A percentile compares a stretch with the other conserved stretches of the same genome.
Evolutionary conservation across 1,140 invertebrate species (phyloP).

Genomic region (Leptopilina boulardi): DNA sequence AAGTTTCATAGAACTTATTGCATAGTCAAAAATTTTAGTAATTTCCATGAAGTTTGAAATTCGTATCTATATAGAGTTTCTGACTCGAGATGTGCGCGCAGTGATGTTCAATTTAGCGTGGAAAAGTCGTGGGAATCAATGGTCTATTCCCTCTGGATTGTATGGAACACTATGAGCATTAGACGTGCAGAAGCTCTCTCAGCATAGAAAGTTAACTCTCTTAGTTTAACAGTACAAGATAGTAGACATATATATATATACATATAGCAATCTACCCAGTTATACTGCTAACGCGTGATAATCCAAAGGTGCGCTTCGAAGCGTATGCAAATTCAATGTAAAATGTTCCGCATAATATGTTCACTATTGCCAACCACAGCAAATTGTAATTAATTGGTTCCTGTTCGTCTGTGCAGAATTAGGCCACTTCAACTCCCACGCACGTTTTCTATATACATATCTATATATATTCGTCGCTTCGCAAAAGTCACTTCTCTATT

Average conservation of each 20-base stretch:
- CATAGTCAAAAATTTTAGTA: background rate
- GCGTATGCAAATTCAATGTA: slow-evolving; percentile 66
- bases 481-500: slow-evolving; percentile 1
- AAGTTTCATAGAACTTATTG: background rate
- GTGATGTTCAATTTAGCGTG: slow-evolving; percentile 11
- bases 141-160: slow-evolving; percentile 33
- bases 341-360: slow-evolving; percentile 64
- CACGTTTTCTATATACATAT: background rate
- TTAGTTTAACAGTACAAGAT: slow-evolving; percentile 27
- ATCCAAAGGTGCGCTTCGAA: slow-evolving; percentile 58
- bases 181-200: slow-evolving; percentile 34
- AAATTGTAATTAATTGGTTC: slow-evolving; percentile 67
- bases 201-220: slow-evolving; percentile 36
- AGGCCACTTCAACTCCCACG: slow-evolving; percentile 33
- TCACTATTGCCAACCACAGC: slow-evolving; percentile 46
- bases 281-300: slow-evolving; percentile 55
- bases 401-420: slow-evolving; percentile 50
- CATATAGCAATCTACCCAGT: slow-evolving; percentile 18
- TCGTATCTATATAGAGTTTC: slow-evolving; percentile 15
- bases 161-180: slow-evolving; percentile 36
- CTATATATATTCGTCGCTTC: too few species aligned
- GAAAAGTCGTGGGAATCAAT: slow-evolving; percentile 33
- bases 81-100: background rate
- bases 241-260: slow-evolving; percentile 1
- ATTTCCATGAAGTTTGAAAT: background rate